Conservation (phyloP, 2,888 invertebrate genomes). For the Aquatica leii region DNA sequence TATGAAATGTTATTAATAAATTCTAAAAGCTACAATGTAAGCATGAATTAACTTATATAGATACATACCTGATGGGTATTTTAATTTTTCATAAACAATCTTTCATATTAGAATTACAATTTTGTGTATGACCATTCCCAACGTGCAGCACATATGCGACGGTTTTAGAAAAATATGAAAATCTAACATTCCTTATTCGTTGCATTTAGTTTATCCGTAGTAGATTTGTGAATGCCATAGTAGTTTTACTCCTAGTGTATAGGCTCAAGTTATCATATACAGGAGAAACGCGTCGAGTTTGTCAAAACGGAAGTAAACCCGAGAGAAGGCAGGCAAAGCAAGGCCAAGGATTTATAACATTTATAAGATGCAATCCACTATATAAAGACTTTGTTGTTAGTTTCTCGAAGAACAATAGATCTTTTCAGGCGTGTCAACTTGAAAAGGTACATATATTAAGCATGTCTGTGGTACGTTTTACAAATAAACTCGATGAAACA, state of each 20-base stretch:
- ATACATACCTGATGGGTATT: too few species aligned
- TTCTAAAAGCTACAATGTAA: too few species aligned
- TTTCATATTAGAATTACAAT: too few species aligned
- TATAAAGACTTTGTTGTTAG: slow-evolving; percentile 56
- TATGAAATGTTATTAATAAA: too few species aligned
- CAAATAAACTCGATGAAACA: too few species aligned
- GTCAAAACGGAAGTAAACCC: slow-evolving; percentile 59
- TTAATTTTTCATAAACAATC: too few species aligned
- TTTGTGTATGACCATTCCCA: too few species aligned
- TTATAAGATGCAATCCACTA: slow-evolving; percentile 60
- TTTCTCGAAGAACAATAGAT: slow-evolving; percentile 56
- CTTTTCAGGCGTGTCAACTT: slow-evolving; percentile 53
- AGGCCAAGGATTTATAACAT: slow-evolving; percentile 57
- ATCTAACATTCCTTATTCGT: slow-evolving; percentile 7
- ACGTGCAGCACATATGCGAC: too few species aligned
- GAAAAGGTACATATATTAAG: slow-evolving; percentile 56
- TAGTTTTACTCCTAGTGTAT: slow-evolving; percentile 35
- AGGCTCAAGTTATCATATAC: slow-evolving; percentile 56
- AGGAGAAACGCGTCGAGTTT: slow-evolving; percentile 55
- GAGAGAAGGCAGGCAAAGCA: slow-evolving; percentile 48
- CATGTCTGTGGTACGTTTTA: too few species aligned
- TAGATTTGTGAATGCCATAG: slow-evolving; percentile 27
- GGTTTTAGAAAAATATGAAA: too few species aligned
- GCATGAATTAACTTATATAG: too few species aligned
- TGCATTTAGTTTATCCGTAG: slow-evolving; percentile 17